Percentiles rank a stretch among this genome's conserved stretches.
phyloP scores from a whole-genome alignment of 2,797 vertebrate species.

The Bradypodion pumilum region DNA sequence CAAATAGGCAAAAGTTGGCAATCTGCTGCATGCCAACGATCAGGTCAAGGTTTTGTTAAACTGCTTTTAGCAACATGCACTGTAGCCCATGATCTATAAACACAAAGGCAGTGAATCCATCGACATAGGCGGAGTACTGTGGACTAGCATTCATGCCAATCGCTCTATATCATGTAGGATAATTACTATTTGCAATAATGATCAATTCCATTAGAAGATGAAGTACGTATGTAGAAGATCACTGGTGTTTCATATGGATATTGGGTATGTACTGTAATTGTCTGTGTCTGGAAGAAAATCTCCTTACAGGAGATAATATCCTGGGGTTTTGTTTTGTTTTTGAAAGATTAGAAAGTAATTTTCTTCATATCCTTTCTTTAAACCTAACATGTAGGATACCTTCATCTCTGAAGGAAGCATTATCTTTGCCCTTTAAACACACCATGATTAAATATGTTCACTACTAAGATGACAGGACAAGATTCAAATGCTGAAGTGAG shows the following conservation, averaged over 20 bases:
- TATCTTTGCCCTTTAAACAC: conserved; percentile 53
- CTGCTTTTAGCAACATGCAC: not conserved
- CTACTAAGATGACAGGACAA: not conserved
- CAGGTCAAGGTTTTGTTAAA: not conserved
- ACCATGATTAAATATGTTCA: conserved; percentile 38
- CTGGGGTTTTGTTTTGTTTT: no score
- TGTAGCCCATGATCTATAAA: not conserved
- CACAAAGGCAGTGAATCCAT: not conserved
- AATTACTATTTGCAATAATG: conserved; percentile 4
- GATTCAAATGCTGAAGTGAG: not conserved
- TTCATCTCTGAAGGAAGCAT: conserved; percentile 37
- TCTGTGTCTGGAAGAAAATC: conserved; percentile 17
- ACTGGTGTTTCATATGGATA: not conserved
- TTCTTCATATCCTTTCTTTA: conserved; percentile 30
- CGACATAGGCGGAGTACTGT: not conserved
- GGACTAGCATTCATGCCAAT: not conserved
- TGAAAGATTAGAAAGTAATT: conserved; percentile 51
- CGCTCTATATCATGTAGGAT: not conserved
- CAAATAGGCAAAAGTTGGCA: not conserved
- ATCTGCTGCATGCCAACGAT: not conserved
- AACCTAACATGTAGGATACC: conserved; percentile 41
- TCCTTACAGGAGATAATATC: conserved; percentile 45
- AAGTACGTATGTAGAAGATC: not conserved
- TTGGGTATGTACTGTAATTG: not conserved
- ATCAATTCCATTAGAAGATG: not conserved